Evolutionary conservation across 2,797 vertebrate genomes (phyloP), one percentile per base, ranked within the genome.

Genomic region (Myotis vivesi): DNA sequence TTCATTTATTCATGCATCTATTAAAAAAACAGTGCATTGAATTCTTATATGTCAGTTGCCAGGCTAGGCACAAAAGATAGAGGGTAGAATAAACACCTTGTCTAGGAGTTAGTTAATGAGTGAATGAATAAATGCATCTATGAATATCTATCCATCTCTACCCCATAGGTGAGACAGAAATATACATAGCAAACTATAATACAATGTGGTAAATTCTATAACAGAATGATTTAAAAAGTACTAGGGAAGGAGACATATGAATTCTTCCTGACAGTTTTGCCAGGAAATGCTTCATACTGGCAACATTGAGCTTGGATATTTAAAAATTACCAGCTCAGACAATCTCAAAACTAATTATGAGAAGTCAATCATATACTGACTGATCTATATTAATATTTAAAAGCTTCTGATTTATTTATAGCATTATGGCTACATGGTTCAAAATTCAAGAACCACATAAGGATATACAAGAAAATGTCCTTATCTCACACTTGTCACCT

Each of bases 1-100:
- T 79, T 94, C 28, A 86, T 86, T 95, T 83, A 92, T 90, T 97
- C n/a, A 86, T 91, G n/a, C 15, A 84, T 91, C 15, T 38, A 86
- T 89, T 95, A 55, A 88, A 91, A 94, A 94, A 92, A 15, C 19
- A 38, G 22, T 57, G 19, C 28, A 69, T 3, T 87, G 36, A 96
- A 86, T 71, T 91, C 44, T 84, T 85, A 53, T 87, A 93, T 88
- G 69, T 94, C 85, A 75, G 51, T 85, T 84, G 46, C 33, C 85
- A 87, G n/a, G 38, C 30, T 38, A 77, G 23, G 7, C n/a, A 88
- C 28, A 23, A 85, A 92, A 93, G 30, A 77, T 79, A 89, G 11
- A 62, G 55, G n/a, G 59, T 69, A 92, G 71, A 94, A 92, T 87
- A 92, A 95, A 92, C 4, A 83, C 16, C 13, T 75, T 90, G 33